A percentile compares a stretch with the other conserved stretches of the same genome.
Conservation (phyloP, 2,888 invertebrate species). For the Torymus aiolomorphi region DNA sequence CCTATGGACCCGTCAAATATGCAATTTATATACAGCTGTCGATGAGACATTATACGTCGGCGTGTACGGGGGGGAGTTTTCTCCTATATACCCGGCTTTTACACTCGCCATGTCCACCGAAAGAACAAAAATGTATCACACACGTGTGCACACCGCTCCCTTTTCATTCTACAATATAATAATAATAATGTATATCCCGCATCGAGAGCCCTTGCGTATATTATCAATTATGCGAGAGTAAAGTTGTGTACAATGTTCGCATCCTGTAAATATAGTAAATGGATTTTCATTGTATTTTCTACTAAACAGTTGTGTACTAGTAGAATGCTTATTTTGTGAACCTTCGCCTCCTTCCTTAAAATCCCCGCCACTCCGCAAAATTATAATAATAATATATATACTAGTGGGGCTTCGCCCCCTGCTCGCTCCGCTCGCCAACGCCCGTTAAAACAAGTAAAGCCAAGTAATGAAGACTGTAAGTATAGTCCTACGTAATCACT, state of each 20-base stretch:
- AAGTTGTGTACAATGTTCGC: constrained; percentile 34
- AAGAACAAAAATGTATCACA: constrained; percentile 29
- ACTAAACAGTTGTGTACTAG: constrained; percentile 14
- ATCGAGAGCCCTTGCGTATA: no score
- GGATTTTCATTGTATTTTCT: constrained; percentile 52
- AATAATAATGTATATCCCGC: no score
- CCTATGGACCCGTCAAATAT: constrained; percentile 22
- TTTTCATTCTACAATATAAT: not conserved
- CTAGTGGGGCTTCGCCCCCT: no score
- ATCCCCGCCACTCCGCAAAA: no score
- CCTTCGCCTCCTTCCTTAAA: not conserved
- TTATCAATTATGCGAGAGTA: not conserved
- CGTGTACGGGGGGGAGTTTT: constrained; percentile 4
- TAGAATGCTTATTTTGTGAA: constrained; percentile 22
- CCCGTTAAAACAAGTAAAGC: no score
- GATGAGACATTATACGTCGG: constrained; percentile 27
- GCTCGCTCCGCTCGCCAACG: no score
- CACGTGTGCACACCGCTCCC: not conserved
- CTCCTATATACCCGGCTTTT: not conserved
- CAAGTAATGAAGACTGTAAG: no score
- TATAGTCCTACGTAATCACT: no score
- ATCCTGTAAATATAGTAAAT: constrained; percentile 49
- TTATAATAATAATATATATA: no score
- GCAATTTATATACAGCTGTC: constrained; percentile 39
- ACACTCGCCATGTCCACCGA: not conserved